phyloP scores from a whole-genome alignment of 2,113 vertebrate genomes.

The Halcyon malimbica region DNA sequence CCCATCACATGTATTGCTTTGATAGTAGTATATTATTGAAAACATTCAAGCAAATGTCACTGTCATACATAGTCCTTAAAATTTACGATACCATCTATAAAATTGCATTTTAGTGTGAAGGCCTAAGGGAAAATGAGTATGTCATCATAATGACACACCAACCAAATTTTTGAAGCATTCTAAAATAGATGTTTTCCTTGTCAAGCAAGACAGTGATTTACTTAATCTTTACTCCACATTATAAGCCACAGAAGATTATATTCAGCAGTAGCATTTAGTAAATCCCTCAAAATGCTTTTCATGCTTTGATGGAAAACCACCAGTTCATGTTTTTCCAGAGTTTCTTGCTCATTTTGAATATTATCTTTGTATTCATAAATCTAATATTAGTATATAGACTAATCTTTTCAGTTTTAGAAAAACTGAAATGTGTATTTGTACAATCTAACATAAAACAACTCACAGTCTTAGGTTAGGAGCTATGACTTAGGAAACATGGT shows the following conservation, averaged over 20 bases:
- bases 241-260: constrained; percentile 63
- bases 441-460: background rate
- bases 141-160: constrained; percentile 56
- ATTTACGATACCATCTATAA: constrained; percentile 8
- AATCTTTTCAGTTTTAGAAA: background rate
- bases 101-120: background rate
- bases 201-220: constrained; percentile 66
- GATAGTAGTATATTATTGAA: background rate
- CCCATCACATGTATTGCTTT: background rate
- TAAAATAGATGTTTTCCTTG: constrained; percentile 65
- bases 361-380: constrained; percentile 10
- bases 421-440: background rate
- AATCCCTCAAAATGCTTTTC: constrained; percentile 52
- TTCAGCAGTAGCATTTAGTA: constrained; percentile 44
- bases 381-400: background rate
- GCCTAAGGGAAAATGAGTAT: constrained; percentile 47
- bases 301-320: constrained; percentile 56
- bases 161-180: constrained; percentile 53
- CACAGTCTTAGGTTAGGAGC: background rate
- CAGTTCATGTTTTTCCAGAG: background rate
- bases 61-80: background rate
- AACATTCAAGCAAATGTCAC: background rate
- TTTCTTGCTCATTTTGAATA: constrained; percentile 27
- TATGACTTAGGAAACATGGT: background rate
- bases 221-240: constrained; percentile 57